Conservation (phyloP, 2,113 vertebrate species). For the Gorilla gorilla region DNA sequence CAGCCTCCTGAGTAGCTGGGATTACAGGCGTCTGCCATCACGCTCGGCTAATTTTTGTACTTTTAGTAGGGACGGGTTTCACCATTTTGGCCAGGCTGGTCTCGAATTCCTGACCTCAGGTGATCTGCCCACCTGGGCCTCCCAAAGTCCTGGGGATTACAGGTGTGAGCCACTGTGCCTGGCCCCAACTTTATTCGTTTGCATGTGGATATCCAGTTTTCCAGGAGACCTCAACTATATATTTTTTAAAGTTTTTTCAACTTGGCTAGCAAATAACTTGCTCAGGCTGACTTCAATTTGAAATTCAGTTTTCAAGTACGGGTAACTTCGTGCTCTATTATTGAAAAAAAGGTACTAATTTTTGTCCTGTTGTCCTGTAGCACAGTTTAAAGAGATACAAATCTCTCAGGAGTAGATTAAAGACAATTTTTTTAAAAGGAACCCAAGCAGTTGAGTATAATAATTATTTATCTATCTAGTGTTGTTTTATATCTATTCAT, state of each 20-base stretch:
- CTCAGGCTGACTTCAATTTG: background rate
- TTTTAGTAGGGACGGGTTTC: no score
- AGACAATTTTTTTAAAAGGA: background rate
- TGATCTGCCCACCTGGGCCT: no score
- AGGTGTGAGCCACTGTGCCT: no score
- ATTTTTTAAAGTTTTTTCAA: background rate
- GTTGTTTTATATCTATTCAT: background rate
- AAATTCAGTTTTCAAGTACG: background rate
- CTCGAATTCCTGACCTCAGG: no score
- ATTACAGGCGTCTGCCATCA: no score
- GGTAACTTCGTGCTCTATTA: background rate
- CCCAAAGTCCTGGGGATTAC: no score
- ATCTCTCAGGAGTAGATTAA: background rate
- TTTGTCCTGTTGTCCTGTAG: background rate
- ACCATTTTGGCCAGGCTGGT: no score
- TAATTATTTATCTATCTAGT: background rate
- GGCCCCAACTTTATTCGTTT: background rate
- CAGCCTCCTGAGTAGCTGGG: no score
- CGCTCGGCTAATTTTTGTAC: no score
- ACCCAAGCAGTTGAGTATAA: background rate
- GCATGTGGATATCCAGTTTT: background rate
- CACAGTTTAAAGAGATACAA: slow-evolving; percentile 13
- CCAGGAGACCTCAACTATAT: background rate
- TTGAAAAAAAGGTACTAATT: slow-evolving; percentile 1
- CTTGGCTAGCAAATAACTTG: background rate